Conservation (phyloP, 2,888 invertebrate genomes). For the Teinopalpus imperialis region DNA sequence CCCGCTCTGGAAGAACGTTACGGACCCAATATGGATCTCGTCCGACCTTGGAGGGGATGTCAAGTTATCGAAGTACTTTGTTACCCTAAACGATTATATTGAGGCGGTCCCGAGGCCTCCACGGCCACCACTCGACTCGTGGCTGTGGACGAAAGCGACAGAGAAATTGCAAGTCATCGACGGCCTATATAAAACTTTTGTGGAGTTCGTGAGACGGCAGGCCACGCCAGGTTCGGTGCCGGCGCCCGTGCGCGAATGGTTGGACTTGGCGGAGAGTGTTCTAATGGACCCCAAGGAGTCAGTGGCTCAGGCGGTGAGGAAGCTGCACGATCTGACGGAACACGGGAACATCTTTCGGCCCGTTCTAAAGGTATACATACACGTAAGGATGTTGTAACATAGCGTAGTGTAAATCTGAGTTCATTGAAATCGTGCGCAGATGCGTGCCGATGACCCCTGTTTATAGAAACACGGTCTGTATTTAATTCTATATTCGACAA, state of each 20-base stretch:
- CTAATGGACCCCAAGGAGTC: constrained; percentile 83
- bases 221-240: constrained; percentile 58
- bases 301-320: constrained; percentile 79
- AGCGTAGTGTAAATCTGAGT: too few relatives aligned
- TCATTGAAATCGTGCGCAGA: too few relatives aligned
- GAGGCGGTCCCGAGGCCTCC: constrained; percentile 53
- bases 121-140: constrained; percentile 60
- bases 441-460: not conserved
- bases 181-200: constrained; percentile 85
- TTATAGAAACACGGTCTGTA: constrained; percentile 2
- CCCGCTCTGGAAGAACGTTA: constrained; percentile 70
- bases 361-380: constrained; percentile 82
- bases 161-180: constrained; percentile 84
- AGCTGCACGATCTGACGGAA: constrained; percentile 83
- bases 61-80: constrained; percentile 81
- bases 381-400: too few relatives aligned
- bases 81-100: constrained; percentile 77
- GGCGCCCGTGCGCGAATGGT: constrained; percentile 67
- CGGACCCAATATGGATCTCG: constrained; percentile 60
- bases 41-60: constrained; percentile 73
- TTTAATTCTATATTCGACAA: constrained; percentile 21
- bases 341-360: constrained; percentile 85
- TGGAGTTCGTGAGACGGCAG: constrained; percentile 80
- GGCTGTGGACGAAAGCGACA: constrained; percentile 85
- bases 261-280: constrained; percentile 85